Base-by-base conservation (phyloP, 1,140 invertebrate genomes). In the Camponotus floridanus region DNA sequence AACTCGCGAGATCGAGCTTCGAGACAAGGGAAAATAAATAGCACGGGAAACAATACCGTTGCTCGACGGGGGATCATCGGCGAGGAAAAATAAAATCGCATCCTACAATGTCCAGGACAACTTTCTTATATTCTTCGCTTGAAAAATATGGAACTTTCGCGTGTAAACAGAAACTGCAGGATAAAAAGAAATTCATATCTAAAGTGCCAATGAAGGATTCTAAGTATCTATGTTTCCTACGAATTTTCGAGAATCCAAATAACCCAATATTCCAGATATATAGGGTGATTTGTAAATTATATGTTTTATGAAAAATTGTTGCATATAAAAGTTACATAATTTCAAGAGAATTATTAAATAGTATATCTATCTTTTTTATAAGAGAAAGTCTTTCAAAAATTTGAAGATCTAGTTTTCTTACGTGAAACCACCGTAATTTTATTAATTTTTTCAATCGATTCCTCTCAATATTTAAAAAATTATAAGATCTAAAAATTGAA, bases 1-100 rank as follows among this genome's bases (percentile, higher is more conserved):
- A 81, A 81, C 79, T 73, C 57, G 79, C 79, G 31, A 74, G 42
- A 83, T 61, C 67, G 68, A 83, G 55, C 55, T 31, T 21, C 57
- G 26, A 26, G 55, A 71, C 39, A 61, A 74, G 68, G 48, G 68
- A 74, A 83, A 74, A 83, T 83, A 83, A 83, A 83, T 83, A 83
- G 68, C 36, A 39, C 55, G 68, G 71, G 55, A 81, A 74, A 83
- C 68, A 83, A 73, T 59, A 61, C 1, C 55, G 11, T 55, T 33
- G 39, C 61, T 18, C 15, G 15, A 21, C 31, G 45, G 67, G 45
- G 67, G n/a, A 83, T 33, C 31, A n/a, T 55, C 79, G 48, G 48
- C 67, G 39, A n/a, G 57, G 55, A 61, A 71, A 62, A 42, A 70
- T 70, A 42, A 70, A 80, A 70, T 70, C 65, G 64, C n/a, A 36